Base-by-base conservation (phyloP, 2,888 invertebrate genomes). In the Cyclophora punctaria region DNA sequence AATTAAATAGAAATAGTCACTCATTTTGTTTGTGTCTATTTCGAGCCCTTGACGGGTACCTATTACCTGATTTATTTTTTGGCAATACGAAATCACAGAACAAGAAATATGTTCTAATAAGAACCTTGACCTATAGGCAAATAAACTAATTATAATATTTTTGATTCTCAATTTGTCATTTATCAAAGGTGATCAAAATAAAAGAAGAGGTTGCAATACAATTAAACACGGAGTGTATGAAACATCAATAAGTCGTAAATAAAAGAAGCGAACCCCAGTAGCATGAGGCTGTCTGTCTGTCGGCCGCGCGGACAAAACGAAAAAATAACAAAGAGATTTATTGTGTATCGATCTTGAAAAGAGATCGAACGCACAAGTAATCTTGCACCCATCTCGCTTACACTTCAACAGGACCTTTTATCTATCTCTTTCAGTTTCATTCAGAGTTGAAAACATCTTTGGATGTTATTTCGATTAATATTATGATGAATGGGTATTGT, bases 291-390 rank as follows among this genome's bases (percentile, higher is more conserved):
- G 81, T 79, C 79, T 69, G 72, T 62, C 65, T 48, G 50, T 52
- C 20, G 20, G 5, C 66, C 66, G 62, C 63, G 67, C 65, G 58
- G 67, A 64, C 37, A 37, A 37, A 62, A 64, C 73, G 75, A 74
- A 74, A 66, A 72, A 74, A 74, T 62, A 71, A 69, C 62, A 59
- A 48, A 60, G 71, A 79, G 81, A 81, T 81, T 80, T 82, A 82
- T 81, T 74, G 78, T 75, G 74, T 78, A 82, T 81, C 80, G 80
- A 83, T 82, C 80, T 75, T 65, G 70, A 69, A 70, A 78, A 71
- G 76, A 74, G 77, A 81, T 80, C 78, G 75, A 76, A 74, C 73
- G 69, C 63, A 61, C 60, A 69, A 66, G 69, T 74, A 72, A 73
- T 72, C 65, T 66, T 69, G 48, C 48, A 41, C 4, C 58, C 55